phyloP scores from a whole-genome alignment of 2,113 vertebrate species.

The Desmodus rotundus region DNA sequence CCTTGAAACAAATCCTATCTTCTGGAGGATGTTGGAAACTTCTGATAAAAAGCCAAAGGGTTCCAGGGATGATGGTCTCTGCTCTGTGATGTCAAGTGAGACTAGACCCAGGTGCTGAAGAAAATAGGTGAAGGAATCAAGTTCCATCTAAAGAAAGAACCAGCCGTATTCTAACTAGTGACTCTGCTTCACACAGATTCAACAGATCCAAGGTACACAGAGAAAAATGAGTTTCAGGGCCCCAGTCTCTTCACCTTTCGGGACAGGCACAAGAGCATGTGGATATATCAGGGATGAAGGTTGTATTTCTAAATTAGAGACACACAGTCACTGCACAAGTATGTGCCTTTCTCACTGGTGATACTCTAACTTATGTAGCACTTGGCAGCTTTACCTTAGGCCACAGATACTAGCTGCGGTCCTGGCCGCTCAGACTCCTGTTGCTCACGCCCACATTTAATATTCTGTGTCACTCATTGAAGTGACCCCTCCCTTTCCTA shows the following conservation, averaged over 20 bases:
- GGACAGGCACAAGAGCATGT: background rate
- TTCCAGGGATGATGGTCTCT: background rate
- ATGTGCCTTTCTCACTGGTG: background rate
- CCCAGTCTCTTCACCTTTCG: background rate
- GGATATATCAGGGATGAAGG: background rate
- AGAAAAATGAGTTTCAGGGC: background rate
- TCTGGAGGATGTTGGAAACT: background rate
- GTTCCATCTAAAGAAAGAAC: background rate
- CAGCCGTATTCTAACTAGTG: background rate
- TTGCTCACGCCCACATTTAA: fast-evolving
- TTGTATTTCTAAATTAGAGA: background rate
- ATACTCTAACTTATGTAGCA: background rate
- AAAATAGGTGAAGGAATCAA: background rate
- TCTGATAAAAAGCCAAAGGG: background rate
- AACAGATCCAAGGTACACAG: background rate
- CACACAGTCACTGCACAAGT: background rate
- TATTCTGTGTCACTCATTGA: background rate
- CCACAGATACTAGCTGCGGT: background rate
- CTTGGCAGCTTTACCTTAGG: background rate
- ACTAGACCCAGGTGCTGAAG: background rate
- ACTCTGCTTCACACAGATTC: background rate
- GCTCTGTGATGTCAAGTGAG: background rate
- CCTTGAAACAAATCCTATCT: background rate
- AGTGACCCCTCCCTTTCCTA: background rate
- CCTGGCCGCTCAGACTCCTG: background rate